Percentiles rank a stretch among this genome's conserved stretches.
These are phyloP conservation scores for Chrysina gloriosa DNA, from an alignment of 2,888 invertebrate genomes.

Conservation along the genomic window DNA sequence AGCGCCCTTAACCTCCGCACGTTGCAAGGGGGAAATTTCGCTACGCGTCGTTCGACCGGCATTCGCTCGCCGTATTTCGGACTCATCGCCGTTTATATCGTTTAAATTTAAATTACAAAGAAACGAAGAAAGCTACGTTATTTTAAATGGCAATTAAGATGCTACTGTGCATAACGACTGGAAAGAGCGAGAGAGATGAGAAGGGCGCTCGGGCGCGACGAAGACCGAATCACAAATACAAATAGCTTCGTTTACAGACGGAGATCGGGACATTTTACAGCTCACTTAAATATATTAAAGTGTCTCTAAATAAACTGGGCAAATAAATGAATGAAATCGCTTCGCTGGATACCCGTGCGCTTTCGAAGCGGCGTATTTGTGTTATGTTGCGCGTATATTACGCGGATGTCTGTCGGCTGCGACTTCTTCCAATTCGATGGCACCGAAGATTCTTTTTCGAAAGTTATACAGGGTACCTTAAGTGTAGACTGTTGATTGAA, in stretches of 20 bases:
- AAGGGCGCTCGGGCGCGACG: constrained; percentile 5
- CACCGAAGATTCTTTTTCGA: no score
- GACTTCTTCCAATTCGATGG: no score
- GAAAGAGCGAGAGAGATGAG: constrained; percentile 35
- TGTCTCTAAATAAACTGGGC: constrained; percentile 43
- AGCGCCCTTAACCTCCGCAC: constrained; percentile 26
- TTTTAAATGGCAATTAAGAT: constrained; percentile 61
- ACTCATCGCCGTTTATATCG: constrained; percentile 47
- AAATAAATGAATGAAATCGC: constrained; percentile 43
- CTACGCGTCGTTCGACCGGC: neutral
- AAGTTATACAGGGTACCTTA: no score
- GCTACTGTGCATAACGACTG: constrained; percentile 55
- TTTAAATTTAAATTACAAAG: constrained; percentile 59
- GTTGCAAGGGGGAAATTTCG: constrained; percentile 6
- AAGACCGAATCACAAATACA: constrained; percentile 38
- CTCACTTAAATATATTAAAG: constrained; percentile 46
- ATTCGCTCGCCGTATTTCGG: constrained; percentile 40
- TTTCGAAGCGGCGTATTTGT: neutral
- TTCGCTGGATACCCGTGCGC: neutral
- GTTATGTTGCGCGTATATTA: neutral
- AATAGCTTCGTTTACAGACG: constrained; percentile 45
- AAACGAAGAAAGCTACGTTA: constrained; percentile 54
- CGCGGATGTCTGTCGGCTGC: neutral
- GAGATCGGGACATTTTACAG: constrained; percentile 44
- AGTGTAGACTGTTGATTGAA: no score